Evolutionary conservation across 2,113 vertebrate species (phyloP), one percentile per base, ranked within the genome.

Genomic region (Equus quagga): DNA sequence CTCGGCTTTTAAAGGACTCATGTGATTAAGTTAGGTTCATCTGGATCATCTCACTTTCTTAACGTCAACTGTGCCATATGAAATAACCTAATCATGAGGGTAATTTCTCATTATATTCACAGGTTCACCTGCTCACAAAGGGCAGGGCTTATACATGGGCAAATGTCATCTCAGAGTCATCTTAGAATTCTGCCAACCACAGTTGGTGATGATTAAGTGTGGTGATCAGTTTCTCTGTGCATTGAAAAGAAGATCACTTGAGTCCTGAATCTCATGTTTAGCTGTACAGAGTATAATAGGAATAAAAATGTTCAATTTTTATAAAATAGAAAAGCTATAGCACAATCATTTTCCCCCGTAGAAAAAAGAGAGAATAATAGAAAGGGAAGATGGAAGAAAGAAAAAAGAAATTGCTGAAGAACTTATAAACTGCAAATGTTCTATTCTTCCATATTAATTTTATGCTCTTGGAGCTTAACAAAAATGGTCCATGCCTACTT

Each of bases 291-390:
- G 31, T 69, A 46, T 23, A 62, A 21, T 23, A 51, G 14, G 31
- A 56, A 51, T 64, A 84, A n/a, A 85, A 76, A 44, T 84, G 8
- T 46, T 94, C 36, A 56, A n/a, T 31, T 90, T 83, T 89, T 81
- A 28, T 46, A 44, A 67, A 64, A n/a, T 54, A 75, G 44, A 26
- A 69, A 79, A 51, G 8, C 26, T 49, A 26, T n/a, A 11, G 58
- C 24, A 56, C 1, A 15, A 46, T 49, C 17, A 6, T 26, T 46
- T 67, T 51, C 23, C 5, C 2, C 6, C 6, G 6, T 5, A 6
- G 33, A 73, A 44, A 49, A 72, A 26, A 49, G 31, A 36, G 18
- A 86, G 56, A 64, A 67, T 54, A 54, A 54, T 4, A 70, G 41
- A 41, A 41, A 60, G 8, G 11, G 24, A 36, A 83, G 17, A 31